Evolutionary conservation across 2,113 vertebrate genomes (phyloP), one percentile per base, ranked within the genome.

Genomic region (Sterna hirundo): DNA sequence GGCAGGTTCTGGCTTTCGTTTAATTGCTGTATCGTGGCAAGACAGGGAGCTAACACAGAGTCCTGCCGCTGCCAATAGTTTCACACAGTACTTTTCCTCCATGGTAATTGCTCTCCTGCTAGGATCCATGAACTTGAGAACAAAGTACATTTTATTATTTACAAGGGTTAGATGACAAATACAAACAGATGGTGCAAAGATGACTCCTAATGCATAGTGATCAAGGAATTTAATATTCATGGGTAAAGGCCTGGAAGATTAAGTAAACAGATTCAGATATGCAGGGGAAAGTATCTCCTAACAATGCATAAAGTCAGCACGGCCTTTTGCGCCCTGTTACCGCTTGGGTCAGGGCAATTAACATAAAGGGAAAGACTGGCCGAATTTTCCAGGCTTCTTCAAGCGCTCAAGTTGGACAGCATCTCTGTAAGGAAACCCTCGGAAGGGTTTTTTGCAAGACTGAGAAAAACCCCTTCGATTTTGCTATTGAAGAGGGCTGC

Each of bases 81-180:
- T 93, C 84, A 93, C 82, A 68, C 64, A 71, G 89, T 86, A 90
- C 82, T 96, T 88, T 88, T 94, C 78, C 91, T 96, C 84, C 70
- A 32, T 4, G 44, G 68, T 74, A 93, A 88, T 91, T 74, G 55
- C 49, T 87, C 82, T 95, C 91, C 91, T 90, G 93, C 89, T 91
- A 83, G 89, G 87, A 95, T 91, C 91, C 68, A 47, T 86, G 94
- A 96, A 96, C 95, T 95, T 93, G 93, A 97, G 95, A 97, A 94
- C 95, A 96, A 97, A 96, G 93, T 96, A 96, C 96, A 90, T 97
- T 97, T 96, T 97, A 97, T 95, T 96, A 95, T 97, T 97, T 96
- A 93, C 96, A 96, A 86, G 89, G 94, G 93, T 93, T 97, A 96
- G 95, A 96, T 96, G 94, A 86, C 94, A 96, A 97, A 96, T 94